These are phyloP conservation scores for Temnothorax rugatulus DNA, from an alignment of 2,888 invertebrate genomes.

Conservation along the genomic window DNA sequence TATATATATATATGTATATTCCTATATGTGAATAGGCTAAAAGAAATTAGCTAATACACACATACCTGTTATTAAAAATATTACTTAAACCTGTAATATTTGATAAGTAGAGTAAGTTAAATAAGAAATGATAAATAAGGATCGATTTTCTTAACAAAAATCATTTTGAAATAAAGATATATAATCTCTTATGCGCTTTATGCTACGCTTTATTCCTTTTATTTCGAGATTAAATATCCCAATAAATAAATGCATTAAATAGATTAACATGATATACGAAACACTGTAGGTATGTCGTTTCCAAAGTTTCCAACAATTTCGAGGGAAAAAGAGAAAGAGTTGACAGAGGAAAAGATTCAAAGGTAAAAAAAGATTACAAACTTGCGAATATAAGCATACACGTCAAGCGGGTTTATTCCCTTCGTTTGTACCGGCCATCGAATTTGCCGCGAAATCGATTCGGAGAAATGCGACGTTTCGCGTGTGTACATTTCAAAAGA, in stretches of 20 bases:
- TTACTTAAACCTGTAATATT: background rate
- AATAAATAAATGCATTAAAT: background rate
- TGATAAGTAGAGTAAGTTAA: background rate
- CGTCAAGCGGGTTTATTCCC: conserved; percentile 18
- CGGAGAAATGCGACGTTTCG: conserved; percentile 36
- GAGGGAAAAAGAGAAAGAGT: background rate
- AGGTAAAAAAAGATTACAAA: background rate
- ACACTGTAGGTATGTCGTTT: background rate
- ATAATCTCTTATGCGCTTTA: background rate
- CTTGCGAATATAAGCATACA: conserved; percentile 18
- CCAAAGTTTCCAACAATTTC: background rate
- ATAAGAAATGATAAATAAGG: background rate
- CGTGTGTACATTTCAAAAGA: conserved; percentile 41
- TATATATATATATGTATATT: background rate
- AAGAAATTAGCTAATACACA: background rate
- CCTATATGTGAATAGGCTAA: background rate
- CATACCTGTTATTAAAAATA: background rate
- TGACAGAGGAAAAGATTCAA: background rate
- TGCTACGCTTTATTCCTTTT: background rate
- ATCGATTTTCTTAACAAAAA: background rate
- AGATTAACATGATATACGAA: background rate
- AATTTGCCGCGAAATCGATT: conserved; percentile 41
- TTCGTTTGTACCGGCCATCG: background rate
- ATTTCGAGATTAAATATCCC: background rate
- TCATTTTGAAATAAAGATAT: background rate